These are phyloP conservation scores for Coleophora flavipennella DNA, from an alignment of 2,888 invertebrate genomes.

Conservation along the genomic window DNA sequence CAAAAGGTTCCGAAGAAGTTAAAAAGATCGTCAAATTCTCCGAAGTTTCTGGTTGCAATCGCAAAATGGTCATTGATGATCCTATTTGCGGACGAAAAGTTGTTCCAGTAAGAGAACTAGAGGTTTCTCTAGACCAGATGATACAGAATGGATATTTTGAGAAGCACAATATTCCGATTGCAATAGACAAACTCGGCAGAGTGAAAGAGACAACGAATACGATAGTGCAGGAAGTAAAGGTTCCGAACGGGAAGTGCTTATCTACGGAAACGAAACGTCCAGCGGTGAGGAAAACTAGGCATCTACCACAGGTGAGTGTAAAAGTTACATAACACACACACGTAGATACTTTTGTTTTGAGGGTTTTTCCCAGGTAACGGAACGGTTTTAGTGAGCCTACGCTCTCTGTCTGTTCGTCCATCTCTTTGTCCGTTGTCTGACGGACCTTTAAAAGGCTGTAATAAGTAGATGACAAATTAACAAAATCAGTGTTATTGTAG, in stretches of 20 bases:
- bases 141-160: slow-evolving; percentile 67
- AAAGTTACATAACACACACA: too few relatives aligned
- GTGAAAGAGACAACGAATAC: slow-evolving; percentile 9
- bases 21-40: slow-evolving; percentile 69
- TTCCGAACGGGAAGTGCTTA: slow-evolving; percentile 57
- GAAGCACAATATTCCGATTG: slow-evolving; percentile 61
- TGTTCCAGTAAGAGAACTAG: slow-evolving; percentile 60
- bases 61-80: slow-evolving; percentile 63
- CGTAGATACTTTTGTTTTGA: too few relatives aligned
- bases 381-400: too few relatives aligned
- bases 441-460: too few relatives aligned
- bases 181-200: slow-evolving; percentile 30
- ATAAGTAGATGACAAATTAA: too few relatives aligned
- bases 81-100: slow-evolving; percentile 55
- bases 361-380: too few relatives aligned
- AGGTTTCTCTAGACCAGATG: slow-evolving; percentile 66
- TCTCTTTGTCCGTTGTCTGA: too few relatives aligned
- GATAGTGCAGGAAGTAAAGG: slow-evolving; percentile 32
- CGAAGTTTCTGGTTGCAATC: slow-evolving; percentile 60
- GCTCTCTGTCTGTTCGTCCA: too few relatives aligned
- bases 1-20: slow-evolving; percentile 45
- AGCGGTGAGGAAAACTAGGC: slow-evolving; percentile 39
- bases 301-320: slow-evolving; percentile 55
- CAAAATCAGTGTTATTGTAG: too few relatives aligned
- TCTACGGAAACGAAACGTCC: slow-evolving; percentile 18